phyloP scores from a whole-genome alignment of 2,888 invertebrate genomes.

The Lycia hirtaria region DNA sequence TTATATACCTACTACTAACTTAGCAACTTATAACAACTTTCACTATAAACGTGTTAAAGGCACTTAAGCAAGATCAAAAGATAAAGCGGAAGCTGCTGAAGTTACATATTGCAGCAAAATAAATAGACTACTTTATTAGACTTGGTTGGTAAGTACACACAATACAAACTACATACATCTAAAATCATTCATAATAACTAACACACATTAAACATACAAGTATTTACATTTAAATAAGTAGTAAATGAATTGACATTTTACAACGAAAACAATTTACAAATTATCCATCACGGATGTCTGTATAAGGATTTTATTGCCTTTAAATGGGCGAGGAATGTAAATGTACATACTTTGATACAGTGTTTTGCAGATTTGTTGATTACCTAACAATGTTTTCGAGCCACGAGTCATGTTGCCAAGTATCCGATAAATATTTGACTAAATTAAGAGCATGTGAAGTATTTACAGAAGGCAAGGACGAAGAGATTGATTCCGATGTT shows the following conservation, averaged over 20 bases:
- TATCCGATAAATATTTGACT: conserved; percentile 60
- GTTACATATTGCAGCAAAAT: too few relatives aligned
- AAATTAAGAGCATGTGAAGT: conserved; percentile 54
- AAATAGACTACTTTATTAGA: too few relatives aligned
- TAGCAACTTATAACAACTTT: too few relatives aligned
- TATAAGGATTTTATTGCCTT: conserved; percentile 12
- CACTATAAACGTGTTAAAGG: too few relatives aligned
- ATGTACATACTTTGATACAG: conserved; percentile 7
- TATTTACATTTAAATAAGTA: too few relatives aligned
- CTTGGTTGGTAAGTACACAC: too few relatives aligned
- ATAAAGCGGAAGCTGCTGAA: too few relatives aligned
- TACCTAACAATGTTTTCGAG: conserved; percentile 53
- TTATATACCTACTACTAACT: too few relatives aligned
- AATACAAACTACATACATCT: too few relatives aligned
- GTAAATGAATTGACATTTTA: background rate
- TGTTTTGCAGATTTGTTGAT: conserved; percentile 38
- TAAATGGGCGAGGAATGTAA: conserved; percentile 5
- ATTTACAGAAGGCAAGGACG: conserved; percentile 50
- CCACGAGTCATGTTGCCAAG: conserved; percentile 54
- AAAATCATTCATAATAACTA: too few relatives aligned
- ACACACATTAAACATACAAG: too few relatives aligned
- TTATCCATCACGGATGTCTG: background rate
- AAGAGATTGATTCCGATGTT: conserved; percentile 30
- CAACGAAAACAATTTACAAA: background rate
- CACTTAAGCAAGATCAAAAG: too few relatives aligned